Evolutionary conservation across 2,888 invertebrate species (phyloP).

Genomic region (Pollenia griseotomentosa): DNA sequence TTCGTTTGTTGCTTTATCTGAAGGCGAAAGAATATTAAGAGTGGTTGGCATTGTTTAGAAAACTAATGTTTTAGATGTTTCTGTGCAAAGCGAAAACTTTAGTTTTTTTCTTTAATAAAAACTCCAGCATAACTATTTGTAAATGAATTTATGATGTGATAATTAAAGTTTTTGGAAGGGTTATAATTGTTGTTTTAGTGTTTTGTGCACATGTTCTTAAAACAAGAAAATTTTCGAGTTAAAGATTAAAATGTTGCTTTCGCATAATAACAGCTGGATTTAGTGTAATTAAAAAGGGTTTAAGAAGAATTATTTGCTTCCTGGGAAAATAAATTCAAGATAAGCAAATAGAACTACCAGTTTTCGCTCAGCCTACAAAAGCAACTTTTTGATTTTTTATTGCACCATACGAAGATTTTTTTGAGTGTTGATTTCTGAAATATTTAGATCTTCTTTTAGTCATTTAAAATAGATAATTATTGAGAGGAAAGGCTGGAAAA

Average conservation of each 20-base stretch:
- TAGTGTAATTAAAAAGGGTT: neutral
- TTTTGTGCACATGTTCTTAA: conserved; percentile 14
- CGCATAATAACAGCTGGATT: conserved; percentile 23
- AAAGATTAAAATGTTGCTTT: conserved; percentile 13
- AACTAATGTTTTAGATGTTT: conserved; percentile 65
- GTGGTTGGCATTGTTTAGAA: conserved; percentile 69
- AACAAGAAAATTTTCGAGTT: neutral
- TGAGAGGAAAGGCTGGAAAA: too few relatives aligned
- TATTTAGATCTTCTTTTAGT: too few relatives aligned
- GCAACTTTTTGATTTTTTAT: too few relatives aligned
- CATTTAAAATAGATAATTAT: too few relatives aligned
- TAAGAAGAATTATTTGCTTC: neutral
- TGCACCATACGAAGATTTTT: too few relatives aligned
- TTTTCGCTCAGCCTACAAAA: neutral
- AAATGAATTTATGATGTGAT: conserved; percentile 71
- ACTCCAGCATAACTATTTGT: conserved; percentile 43
- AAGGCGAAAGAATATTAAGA: conserved; percentile 58
- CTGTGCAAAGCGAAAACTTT: conserved; percentile 27
- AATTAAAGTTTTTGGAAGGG: conserved; percentile 53
- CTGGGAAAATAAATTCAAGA: too few relatives aligned
- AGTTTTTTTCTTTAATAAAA: conserved; percentile 49
- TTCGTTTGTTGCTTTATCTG: neutral
- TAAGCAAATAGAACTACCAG: neutral
- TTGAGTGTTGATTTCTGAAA: too few relatives aligned
- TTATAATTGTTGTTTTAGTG: conserved; percentile 47